phyloP scores from a whole-genome alignment of 2,888 invertebrate genomes.

The Agriopis aurantiaria region DNA sequence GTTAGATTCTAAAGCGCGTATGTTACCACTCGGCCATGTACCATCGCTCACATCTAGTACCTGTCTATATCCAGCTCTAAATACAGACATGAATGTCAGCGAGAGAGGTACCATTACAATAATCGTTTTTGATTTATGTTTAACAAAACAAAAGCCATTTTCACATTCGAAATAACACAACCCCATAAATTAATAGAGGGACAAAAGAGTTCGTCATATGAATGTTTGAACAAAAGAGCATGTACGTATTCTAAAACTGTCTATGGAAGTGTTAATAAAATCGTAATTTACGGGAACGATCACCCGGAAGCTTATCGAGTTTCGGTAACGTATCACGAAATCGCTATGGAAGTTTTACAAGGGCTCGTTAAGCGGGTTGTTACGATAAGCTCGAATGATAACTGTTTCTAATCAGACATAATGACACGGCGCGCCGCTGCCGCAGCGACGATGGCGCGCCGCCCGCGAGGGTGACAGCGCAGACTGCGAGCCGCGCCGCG shows the following conservation, averaged over 20 bases:
- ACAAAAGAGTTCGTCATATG: slow-evolving; percentile 48
- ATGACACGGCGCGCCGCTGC: slow-evolving; percentile 64
- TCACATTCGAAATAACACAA: slow-evolving; percentile 41
- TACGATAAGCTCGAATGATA: slow-evolving; percentile 82
- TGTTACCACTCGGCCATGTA: neutral
- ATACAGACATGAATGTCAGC: slow-evolving; percentile 7
- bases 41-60: neutral
- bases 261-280: slow-evolving; percentile 59
- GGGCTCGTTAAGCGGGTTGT: slow-evolving; percentile 78
- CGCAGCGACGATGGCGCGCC: slow-evolving; percentile 54
- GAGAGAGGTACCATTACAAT: slow-evolving; percentile 33
- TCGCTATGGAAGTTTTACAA: slow-evolving; percentile 79
- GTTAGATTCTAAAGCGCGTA: too few species aligned
- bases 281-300: slow-evolving; percentile 67
- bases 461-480: slow-evolving; percentile 33
- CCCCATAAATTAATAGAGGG: slow-evolving; percentile 41
- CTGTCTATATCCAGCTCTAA: neutral
- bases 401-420: slow-evolving; percentile 83
- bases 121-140: slow-evolving; percentile 43
- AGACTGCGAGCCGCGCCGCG: slow-evolving; percentile 36
- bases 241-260: slow-evolving; percentile 40
- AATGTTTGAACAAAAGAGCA: slow-evolving; percentile 39
- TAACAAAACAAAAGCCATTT: slow-evolving; percentile 39
- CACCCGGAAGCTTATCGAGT: slow-evolving; percentile 73
- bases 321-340: slow-evolving; percentile 73